Conservation (phyloP, 2,888 invertebrate genomes). For the Rhamnusium bicolor region DNA sequence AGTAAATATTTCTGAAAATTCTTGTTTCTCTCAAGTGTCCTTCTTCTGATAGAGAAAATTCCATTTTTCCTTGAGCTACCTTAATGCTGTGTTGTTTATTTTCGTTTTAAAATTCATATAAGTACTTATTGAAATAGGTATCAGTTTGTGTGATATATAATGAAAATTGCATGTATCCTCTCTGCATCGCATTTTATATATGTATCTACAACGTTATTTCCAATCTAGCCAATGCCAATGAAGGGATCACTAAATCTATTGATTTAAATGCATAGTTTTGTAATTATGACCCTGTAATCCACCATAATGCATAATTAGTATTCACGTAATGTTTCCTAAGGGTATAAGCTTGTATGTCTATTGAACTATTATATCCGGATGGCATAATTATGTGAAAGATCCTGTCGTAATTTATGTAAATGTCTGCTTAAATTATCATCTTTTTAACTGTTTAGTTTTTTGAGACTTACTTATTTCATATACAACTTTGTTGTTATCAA, state of each 20-base stretch:
- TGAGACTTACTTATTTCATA: too few species aligned
- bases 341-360: background rate
- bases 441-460: too few species aligned
- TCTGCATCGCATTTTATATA: background rate
- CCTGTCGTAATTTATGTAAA: background rate
- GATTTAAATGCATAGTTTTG: constrained; percentile 8
- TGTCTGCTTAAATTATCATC: background rate
- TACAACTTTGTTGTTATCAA: too few species aligned
- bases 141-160: background rate
- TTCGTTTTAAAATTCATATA: background rate
- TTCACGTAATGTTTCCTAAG: constrained; percentile 1
- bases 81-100: too few species aligned
- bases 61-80: too few species aligned
- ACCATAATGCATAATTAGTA: constrained; percentile 6
- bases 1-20: too few species aligned
- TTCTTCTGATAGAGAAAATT: too few species aligned
- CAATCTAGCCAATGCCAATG: background rate
- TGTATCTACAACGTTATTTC: background rate
- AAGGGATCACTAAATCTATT: background rate
- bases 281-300: constrained; percentile 11
- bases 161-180: background rate
- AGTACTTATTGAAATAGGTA: too few species aligned
- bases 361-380: background rate
- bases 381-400: background rate
- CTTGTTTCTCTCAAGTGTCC: too few species aligned